These are phyloP conservation scores for Macroramphosus scolopax DNA, from an alignment of 2,797 vertebrate species.

Conservation along the genomic window DNA sequence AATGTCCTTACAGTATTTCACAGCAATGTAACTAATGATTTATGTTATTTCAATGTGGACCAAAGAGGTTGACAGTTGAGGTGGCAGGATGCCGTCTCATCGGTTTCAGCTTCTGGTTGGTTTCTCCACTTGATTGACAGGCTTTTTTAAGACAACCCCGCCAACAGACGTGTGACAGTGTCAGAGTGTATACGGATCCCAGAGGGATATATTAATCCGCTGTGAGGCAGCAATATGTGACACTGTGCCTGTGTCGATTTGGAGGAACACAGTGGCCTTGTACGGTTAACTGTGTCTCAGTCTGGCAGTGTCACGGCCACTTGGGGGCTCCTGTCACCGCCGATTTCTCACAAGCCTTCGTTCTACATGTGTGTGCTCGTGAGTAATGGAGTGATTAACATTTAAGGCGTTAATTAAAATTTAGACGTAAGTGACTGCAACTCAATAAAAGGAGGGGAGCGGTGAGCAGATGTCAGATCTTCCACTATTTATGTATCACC, in stretches of 20 bases:
- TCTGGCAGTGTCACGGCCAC: slow-evolving; percentile 30
- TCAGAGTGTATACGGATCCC: slow-evolving; percentile 20
- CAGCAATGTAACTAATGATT: too few relatives aligned
- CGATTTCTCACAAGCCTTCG: slow-evolving; percentile 24
- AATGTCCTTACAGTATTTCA: too few relatives aligned
- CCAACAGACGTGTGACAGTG: slow-evolving; percentile 5
- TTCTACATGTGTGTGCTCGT: slow-evolving; percentile 16
- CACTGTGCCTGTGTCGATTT: slow-evolving; percentile 34
- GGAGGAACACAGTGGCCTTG: slow-evolving; percentile 22
- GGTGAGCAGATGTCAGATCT: slow-evolving; percentile 31
- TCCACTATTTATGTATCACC: too few relatives aligned
- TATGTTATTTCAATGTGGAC: too few relatives aligned
- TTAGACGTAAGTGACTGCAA: slow-evolving; percentile 23
- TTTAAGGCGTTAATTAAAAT: slow-evolving; percentile 28
- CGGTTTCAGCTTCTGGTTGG: neutral
- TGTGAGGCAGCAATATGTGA: too few relatives aligned
- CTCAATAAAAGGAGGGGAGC: neutral
- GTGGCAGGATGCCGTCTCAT: too few relatives aligned
- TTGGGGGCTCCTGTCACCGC: slow-evolving; percentile 41
- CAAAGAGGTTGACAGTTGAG: too few relatives aligned
- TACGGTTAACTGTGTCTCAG: slow-evolving; percentile 23
- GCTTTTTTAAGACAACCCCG: too few relatives aligned
- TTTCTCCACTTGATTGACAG: neutral
- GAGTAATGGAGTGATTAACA: slow-evolving; percentile 33
- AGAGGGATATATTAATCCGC: slow-evolving; percentile 27